These are phyloP conservation scores for Ecliptopera silaceata DNA, from an alignment of 2,888 invertebrate genomes.

Conservation along the genomic window DNA sequence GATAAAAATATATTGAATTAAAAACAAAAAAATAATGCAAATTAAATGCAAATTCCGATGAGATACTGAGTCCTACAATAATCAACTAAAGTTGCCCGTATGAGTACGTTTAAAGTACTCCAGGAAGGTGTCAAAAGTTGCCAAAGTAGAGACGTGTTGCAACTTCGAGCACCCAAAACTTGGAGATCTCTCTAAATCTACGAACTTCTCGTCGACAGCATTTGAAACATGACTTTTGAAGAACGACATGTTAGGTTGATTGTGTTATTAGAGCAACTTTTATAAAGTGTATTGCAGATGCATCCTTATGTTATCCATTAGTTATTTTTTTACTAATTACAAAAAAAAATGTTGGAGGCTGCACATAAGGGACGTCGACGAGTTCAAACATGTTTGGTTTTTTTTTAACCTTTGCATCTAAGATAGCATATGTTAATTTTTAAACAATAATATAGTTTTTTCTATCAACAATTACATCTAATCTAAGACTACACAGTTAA, in stretches of 20 bases:
- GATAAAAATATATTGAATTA: too few species aligned
- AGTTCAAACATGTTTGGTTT: too few species aligned
- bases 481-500: too few species aligned
- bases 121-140: constrained; percentile 57
- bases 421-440: too few species aligned
- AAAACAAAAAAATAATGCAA: too few species aligned
- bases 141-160: constrained; percentile 42
- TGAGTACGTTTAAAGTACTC: constrained; percentile 35
- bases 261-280: not conserved
- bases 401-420: too few species aligned
- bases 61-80: not conserved
- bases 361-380: too few species aligned
- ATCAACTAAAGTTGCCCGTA: constrained; percentile 13
- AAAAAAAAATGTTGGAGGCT: too few species aligned
- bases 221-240: constrained; percentile 52
- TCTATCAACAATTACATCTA: too few species aligned
- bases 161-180: constrained; percentile 55
- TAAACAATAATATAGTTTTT: too few species aligned
- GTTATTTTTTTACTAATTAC: too few species aligned
- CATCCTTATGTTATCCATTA: not conserved
- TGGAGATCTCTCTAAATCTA: constrained; percentile 64
- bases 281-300: not conserved
- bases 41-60: too few species aligned
- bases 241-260: constrained; percentile 17
- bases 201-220: constrained; percentile 61